phyloP scores from a whole-genome alignment of 1,140 invertebrate genomes.

The Pseudomyrmex sp. region DNA sequence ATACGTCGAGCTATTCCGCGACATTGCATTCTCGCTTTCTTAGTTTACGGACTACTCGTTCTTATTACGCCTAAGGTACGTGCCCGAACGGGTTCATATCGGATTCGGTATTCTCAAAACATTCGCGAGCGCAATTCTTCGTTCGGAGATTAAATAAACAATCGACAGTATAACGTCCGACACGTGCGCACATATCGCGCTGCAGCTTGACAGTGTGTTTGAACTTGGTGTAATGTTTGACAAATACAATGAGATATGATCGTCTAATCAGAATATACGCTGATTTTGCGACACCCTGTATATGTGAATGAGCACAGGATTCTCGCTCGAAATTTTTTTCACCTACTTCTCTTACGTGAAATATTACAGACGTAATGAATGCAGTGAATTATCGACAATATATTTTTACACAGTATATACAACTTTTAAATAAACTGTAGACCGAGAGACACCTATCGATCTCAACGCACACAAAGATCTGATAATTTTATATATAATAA shows the following conservation, averaged over 20 bases:
- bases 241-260: neutral
- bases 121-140: neutral
- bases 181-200: neutral
- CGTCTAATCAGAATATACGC: neutral
- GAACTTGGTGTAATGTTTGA: neutral
- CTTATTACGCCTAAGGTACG: too few species aligned
- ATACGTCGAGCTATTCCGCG: constrained; percentile 68
- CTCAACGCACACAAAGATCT: too few species aligned
- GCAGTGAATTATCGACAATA: too few species aligned
- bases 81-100: constrained; percentile 7
- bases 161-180: constrained; percentile 15
- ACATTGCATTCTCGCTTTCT: constrained; percentile 68
- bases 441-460: too few species aligned
- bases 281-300: constrained; percentile 21
- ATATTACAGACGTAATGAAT: neutral
- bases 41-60: constrained; percentile 47
- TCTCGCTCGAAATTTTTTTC: neutral
- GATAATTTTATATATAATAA: too few species aligned
- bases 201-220: neutral
- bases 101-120: constrained; percentile 30
- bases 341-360: neutral
- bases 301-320: neutral
- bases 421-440: too few species aligned
- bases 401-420: too few species aligned
- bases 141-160: neutral